Percentiles rank a stretch among this genome's conserved stretches.
These are phyloP conservation scores for Campylomormyrus tamandua DNA, from an alignment of 2,113 vertebrate species.

Conservation along the genomic window DNA sequence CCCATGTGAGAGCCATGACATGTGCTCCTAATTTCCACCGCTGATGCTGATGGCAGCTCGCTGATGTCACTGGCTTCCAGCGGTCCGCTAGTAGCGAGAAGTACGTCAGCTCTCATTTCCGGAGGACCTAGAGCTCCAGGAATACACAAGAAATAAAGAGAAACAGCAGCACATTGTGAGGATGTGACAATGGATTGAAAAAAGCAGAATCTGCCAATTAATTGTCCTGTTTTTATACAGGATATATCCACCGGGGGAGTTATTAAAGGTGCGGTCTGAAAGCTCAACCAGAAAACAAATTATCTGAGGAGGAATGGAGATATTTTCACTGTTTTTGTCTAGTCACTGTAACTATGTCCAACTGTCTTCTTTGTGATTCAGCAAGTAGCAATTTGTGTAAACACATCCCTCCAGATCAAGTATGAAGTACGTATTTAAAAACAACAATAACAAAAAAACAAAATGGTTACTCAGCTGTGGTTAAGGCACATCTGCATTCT, in stretches of 20 bases:
- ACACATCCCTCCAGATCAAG: not conserved
- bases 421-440: not conserved
- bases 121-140: not conserved
- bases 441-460: not conserved
- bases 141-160: not conserved
- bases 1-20: not conserved
- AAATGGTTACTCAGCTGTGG: not conserved
- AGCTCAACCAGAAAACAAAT: not conserved
- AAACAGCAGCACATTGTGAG: not conserved
- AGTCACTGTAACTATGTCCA: not conserved
- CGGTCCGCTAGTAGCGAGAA: not conserved
- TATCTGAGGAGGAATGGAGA: not conserved
- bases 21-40: not conserved
- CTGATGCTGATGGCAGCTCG: not conserved
- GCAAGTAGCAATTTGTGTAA: not conserved
- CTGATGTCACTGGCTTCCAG: not conserved
- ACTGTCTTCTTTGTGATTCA: not conserved
- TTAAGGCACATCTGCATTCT: not conserved
- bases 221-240: not conserved
- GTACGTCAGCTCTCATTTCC: not conserved
- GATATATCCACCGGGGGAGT: not conserved
- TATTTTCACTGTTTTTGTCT: not conserved
- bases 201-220: not conserved
- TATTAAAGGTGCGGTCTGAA: not conserved
- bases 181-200: not conserved